Evolutionary conservation across 2,797 vertebrate genomes (phyloP), one percentile per base, ranked within the genome.

Genomic region (Hapalemur alaotrensis): DNA sequence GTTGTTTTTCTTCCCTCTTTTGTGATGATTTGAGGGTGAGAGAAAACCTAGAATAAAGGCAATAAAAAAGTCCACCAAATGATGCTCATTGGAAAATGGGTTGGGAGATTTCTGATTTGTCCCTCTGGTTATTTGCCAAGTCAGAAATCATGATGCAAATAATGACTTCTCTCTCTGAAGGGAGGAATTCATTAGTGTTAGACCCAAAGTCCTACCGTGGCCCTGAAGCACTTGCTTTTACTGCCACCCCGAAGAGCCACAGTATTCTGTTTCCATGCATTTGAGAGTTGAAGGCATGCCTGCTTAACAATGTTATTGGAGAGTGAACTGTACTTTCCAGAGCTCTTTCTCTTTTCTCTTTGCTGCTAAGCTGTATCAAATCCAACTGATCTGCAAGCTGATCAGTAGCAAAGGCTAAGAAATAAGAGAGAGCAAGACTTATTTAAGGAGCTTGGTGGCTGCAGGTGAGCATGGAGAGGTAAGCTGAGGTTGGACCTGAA

Each of bases 1-100:
- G 90, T 70, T 96, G 93, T 93, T 95, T 96, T 92, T 85, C 65
- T 95, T 79, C 59, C 2, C 38, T 81, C 89, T 94, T 92, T 86
- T 50, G 79, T 87, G 81, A 97, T 90, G 59, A 90, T 67, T 76
- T 92, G 57, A 95, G 35, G 41, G 41, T 78, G n/a, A 95, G 63
- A 17, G 79, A 95, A 96, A 85, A 70, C 52, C 83, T 75, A 54
- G 88, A 61, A 91, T 57, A 88, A 92, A 95, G 89, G 23, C 50
- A 90, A 76, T 75, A 20, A 46, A 57, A 76, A 96, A 93, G 35
- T 67, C n/a, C 15, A 75, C 67, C 84, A 80, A 43, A 87, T 12
- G 93, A 96, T 84, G 76, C 5, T 79, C 41, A 65, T 6, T 88
- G 48, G 69, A 63, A 93, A 93, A 85, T 35, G 52, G 13, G 17